Conservation (phyloP, 2,888 invertebrate species). For the Ochropleura plecta region DNA sequence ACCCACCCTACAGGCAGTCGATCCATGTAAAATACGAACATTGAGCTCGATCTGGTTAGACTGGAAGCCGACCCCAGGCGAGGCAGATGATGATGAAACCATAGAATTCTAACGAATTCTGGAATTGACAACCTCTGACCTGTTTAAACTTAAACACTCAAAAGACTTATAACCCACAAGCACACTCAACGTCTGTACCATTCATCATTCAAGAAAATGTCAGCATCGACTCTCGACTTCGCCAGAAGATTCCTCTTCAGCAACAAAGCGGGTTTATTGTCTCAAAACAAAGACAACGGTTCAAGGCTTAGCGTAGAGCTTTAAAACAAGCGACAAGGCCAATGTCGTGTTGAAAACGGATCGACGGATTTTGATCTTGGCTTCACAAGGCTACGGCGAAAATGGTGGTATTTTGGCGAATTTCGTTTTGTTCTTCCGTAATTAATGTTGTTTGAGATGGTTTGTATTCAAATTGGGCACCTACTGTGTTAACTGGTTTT, state of each 20-base stretch:
- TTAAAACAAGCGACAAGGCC: constrained; percentile 74
- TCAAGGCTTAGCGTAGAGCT: constrained; percentile 76
- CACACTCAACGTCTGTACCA: constrained; percentile 79
- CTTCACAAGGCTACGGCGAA: constrained; percentile 33
- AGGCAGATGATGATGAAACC: neutral
- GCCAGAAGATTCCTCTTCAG: constrained; percentile 78
- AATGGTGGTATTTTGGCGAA: constrained; percentile 35
- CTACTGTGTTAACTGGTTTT: constrained; percentile 13
- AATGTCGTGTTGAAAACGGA: constrained; percentile 60
- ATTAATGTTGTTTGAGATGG: constrained; percentile 28
- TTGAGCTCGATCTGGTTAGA: too few species aligned
- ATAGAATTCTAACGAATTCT: constrained; percentile 23
- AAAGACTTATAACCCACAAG: constrained; percentile 76
- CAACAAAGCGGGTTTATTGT: constrained; percentile 85
- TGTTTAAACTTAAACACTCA: constrained; percentile 70
- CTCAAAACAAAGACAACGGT: constrained; percentile 85
- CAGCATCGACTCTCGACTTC: constrained; percentile 71
- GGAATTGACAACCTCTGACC: constrained; percentile 62
- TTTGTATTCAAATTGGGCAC: constrained; percentile 34
- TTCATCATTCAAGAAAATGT: constrained; percentile 79
- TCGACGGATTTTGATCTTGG: constrained; percentile 53
- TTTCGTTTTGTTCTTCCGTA: constrained; percentile 39
- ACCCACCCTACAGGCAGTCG: too few species aligned
- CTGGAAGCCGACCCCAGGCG: too few species aligned
- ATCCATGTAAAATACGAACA: too few species aligned